These are phyloP conservation scores for Xanthia icteritia DNA, from an alignment of 2,888 invertebrate species.

Conservation along the genomic window DNA sequence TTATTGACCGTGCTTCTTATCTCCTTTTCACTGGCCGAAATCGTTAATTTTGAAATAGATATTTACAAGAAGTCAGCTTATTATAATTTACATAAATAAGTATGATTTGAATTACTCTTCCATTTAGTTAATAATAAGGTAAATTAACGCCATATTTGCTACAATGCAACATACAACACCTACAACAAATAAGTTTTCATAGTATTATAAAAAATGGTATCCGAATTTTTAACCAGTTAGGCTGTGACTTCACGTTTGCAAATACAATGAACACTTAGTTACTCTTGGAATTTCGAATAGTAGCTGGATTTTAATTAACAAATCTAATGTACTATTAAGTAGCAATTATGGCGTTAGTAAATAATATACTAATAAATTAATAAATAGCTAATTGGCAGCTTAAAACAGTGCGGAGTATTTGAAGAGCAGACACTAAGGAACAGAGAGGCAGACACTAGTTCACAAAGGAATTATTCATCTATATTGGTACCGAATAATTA, in stretches of 20 bases:
- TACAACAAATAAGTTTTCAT: not conserved
- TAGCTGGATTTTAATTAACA: not conserved
- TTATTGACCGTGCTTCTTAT: not conserved
- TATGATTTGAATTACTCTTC: slow-evolving; percentile 41
- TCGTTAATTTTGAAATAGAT: slow-evolving; percentile 43
- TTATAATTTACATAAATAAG: slow-evolving; percentile 53
- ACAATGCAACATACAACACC: not conserved
- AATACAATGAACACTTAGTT: not conserved
- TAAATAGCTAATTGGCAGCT: slow-evolving; percentile 35
- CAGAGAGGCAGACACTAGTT: no score
- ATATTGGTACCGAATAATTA: no score
- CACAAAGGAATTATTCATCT: no score
- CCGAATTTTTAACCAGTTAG: not conserved
- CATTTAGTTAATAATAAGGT: slow-evolving; percentile 14
- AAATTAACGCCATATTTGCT: slow-evolving; percentile 39
- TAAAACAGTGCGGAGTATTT: slow-evolving; percentile 17
- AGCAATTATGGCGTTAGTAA: slow-evolving; percentile 31
- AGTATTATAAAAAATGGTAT: not conserved
- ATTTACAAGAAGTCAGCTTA: slow-evolving; percentile 56
- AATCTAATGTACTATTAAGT: not conserved
- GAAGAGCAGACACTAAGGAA: slow-evolving; percentile 24
- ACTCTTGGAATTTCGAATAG: not conserved
- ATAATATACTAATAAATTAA: slow-evolving; percentile 25
- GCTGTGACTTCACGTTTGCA: not conserved
- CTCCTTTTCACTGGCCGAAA: slow-evolving; percentile 24